Conservation (phyloP, 2,797 vertebrate species). For the Halcyon badia region DNA sequence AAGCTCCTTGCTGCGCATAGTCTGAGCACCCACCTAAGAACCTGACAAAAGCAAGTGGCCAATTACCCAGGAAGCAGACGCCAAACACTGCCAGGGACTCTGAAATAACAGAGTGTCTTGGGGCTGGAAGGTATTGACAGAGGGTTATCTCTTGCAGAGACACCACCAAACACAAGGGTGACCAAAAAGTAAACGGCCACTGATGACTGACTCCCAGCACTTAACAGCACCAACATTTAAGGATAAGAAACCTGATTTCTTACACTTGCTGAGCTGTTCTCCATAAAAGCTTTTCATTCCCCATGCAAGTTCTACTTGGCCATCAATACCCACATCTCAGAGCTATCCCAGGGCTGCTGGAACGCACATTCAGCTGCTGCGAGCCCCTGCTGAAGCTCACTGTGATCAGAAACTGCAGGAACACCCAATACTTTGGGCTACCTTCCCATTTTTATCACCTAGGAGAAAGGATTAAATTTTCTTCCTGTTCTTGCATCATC, state of each 20-base stretch:
- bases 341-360: background rate
- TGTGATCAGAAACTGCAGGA: background rate
- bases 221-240: background rate
- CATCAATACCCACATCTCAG: background rate
- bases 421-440: background rate
- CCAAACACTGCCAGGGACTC: background rate
- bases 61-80: fast-evolving
- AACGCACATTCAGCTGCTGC: fast-evolving
- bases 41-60: fast-evolving
- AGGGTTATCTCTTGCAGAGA: background rate
- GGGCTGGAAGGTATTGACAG: fast-evolving
- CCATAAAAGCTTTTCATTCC: background rate
- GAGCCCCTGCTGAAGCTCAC: background rate
- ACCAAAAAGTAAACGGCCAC: background rate
- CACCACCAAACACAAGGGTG: fast-evolving
- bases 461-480: background rate
- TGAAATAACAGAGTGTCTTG: background rate
- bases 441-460: background rate
- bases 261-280: background rate
- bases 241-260: background rate
- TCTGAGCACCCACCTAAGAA: background rate
- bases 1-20: background rate
- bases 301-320: background rate
- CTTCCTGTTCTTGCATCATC: background rate
- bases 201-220: background rate